Evolutionary conservation across 2,888 invertebrate species (phyloP), one percentile per base, ranked within the genome.

Genomic region (Bugula neritina): DNA sequence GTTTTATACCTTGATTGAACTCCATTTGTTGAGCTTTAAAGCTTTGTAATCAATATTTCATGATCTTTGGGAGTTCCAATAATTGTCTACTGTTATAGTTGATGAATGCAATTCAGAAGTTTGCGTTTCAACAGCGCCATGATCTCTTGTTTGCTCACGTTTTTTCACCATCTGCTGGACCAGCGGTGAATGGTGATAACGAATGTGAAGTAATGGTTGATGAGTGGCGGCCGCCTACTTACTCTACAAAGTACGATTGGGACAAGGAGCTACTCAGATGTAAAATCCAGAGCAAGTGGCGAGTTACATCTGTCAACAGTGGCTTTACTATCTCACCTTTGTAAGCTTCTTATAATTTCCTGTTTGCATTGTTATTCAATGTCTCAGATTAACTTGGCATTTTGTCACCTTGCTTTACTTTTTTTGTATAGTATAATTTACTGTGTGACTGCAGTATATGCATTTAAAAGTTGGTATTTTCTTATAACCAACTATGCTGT

Each of bases 81-180:
- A n/a, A n/a, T n/a, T n/a, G n/a, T n/a, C n/a, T 43, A 10, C 17
- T 43, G 17, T 73, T 76, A 13, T 75, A 83, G 81, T 75, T 82
- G 71, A 89, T 92, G 21, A 90, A 91, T 80, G 90, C 93, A 0
- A 84, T 95, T 69, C 86, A 93, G 55, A 92, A 93, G 84, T 92
- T 94, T 86, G 91, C 92, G 0, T 93, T 91, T 84, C 94, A 93
- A 1, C 90, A 90, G 77, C 88, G 91, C 43, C 92, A 93, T 83
- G 90, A 91, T 80, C 86, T 93, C 57, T 88, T 95, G 73, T 96
- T 95, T 87, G 92, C 92, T 10, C 63, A 63, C 31, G 63, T 25
- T 25, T 31, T 34, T 17, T 3, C 13, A n/a, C 10, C 10, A 29
- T 2, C 5, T 27, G 5, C 31, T 63, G 5, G 10, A n/a, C n/a